Evolutionary conservation across 2,797 vertebrate species (phyloP).

Genomic region (Etheostoma nigrum): DNA sequence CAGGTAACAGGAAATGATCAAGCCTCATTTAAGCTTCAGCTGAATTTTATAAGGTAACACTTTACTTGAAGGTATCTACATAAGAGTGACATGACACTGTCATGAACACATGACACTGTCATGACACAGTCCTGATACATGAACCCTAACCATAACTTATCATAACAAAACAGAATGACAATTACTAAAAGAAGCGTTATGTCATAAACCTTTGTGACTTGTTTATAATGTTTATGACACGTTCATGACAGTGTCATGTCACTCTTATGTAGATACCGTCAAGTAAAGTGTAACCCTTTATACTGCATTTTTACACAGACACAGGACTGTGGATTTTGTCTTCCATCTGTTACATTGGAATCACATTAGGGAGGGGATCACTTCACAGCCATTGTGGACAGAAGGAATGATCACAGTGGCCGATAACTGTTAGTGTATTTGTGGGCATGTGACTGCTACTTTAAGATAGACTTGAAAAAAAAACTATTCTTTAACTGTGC

Average conservation of each 20-base stretch:
- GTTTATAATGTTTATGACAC: too few species aligned
- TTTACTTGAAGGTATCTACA: too few species aligned
- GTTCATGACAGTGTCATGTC: too few species aligned
- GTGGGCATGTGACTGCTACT: neutral
- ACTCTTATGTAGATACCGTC: too few species aligned
- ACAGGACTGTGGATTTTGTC: slow-evolving; percentile 17
- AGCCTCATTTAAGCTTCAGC: slow-evolving; percentile 10
- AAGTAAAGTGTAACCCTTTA: too few species aligned
- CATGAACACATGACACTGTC: too few species aligned
- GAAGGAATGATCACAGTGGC: slow-evolving; percentile 21
- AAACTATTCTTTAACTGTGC: slow-evolving; percentile 12
- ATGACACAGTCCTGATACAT: too few species aligned
- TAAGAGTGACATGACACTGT: too few species aligned
- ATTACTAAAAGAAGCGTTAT: too few species aligned
- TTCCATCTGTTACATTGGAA: slow-evolving; percentile 37
- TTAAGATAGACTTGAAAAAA: slow-evolving; percentile 5
- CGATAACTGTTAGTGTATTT: neutral
- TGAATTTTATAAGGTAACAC: slow-evolving; percentile 9
- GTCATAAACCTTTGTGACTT: too few species aligned
- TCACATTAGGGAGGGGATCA: slow-evolving; percentile 9
- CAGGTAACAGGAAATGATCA: slow-evolving; percentile 11
- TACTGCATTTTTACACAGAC: slow-evolving; percentile 5
- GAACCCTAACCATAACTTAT: too few species aligned
- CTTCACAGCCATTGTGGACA: slow-evolving; percentile 3
- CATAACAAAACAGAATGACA: too few species aligned